A percentile compares a stretch with the other conserved stretches of the same genome.
Conservation (phyloP, 2,888 invertebrate genomes). For the Zeuzera pyrina region DNA sequence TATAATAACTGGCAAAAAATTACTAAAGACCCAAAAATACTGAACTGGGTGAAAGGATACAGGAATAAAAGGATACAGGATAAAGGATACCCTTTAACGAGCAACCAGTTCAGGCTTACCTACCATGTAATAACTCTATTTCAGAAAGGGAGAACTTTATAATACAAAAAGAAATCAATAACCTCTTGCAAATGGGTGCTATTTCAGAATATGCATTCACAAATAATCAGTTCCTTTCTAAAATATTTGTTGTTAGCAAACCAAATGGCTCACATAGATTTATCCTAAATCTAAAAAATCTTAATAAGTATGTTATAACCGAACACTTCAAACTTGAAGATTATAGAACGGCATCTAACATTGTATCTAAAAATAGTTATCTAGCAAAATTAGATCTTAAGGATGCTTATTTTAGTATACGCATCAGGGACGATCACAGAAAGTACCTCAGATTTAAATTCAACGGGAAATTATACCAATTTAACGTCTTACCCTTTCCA, state of each 20-base stretch:
- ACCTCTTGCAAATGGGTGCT: neutral
- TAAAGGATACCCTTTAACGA: neutral
- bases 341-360: conserved; percentile 3
- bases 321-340: conserved; percentile 8
- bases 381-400: conserved; percentile 6
- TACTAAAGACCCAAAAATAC: neutral
- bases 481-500: neutral
- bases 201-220: neutral
- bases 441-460: neutral
- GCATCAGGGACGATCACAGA: neutral
- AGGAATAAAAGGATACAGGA: no score
- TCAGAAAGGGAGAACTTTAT: neutral
- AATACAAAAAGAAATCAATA: neutral
- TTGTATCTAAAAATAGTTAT: conserved; percentile 4
- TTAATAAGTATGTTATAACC: conserved; percentile 2
- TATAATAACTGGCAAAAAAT: neutral
- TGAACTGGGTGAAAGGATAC: neutral
- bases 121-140: neutral
- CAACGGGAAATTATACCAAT: neutral
- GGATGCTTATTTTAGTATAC: neutral
- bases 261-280: neutral
- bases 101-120: neutral
- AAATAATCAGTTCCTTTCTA: neutral
- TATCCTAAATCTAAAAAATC: conserved; percentile 6
- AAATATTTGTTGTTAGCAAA: neutral